Evolutionary conservation across 2,888 invertebrate species (phyloP).

Genomic region (Ganaspis brasiliensis): DNA sequence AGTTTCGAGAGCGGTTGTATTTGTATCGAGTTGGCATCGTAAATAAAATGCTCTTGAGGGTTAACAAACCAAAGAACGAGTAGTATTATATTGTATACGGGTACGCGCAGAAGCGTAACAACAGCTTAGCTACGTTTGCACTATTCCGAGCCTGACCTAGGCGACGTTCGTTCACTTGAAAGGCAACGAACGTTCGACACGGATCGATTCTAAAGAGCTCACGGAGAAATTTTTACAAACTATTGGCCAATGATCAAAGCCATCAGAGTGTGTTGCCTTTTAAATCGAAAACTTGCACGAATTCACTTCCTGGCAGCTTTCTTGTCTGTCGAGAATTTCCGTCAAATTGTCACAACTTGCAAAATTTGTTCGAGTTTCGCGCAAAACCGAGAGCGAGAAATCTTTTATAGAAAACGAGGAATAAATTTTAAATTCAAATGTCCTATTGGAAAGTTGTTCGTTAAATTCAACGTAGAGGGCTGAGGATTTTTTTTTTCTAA

Average conservation of each 20-base stretch:
- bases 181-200: slow-evolving; percentile 35
- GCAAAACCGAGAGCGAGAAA: neutral
- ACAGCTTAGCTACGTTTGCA: slow-evolving; percentile 29
- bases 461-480: neutral
- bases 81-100: neutral
- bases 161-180: slow-evolving; percentile 55
- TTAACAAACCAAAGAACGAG: neutral
- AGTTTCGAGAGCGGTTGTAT: slow-evolving; percentile 14
- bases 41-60: slow-evolving; percentile 27
- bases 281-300: neutral
- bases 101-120: slow-evolving; percentile 34
- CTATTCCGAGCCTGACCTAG: slow-evolving; percentile 62
- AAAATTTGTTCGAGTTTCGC: neutral
- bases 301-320: neutral
- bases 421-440: slow-evolving; percentile 34
- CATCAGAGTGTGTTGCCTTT: slow-evolving; percentile 10
- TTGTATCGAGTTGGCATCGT: slow-evolving; percentile 36
- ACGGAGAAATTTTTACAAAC: neutral
- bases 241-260: slow-evolving; percentile 1
- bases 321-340: neutral
- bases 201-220: slow-evolving; percentile 33
- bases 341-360: slow-evolving; percentile 1
- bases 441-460: slow-evolving; percentile 2
- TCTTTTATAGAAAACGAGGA: neutral
- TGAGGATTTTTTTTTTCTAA: neutral